Evolutionary conservation across 2,888 invertebrate species (phyloP).

Genomic region (Diarsia dahlii): DNA sequence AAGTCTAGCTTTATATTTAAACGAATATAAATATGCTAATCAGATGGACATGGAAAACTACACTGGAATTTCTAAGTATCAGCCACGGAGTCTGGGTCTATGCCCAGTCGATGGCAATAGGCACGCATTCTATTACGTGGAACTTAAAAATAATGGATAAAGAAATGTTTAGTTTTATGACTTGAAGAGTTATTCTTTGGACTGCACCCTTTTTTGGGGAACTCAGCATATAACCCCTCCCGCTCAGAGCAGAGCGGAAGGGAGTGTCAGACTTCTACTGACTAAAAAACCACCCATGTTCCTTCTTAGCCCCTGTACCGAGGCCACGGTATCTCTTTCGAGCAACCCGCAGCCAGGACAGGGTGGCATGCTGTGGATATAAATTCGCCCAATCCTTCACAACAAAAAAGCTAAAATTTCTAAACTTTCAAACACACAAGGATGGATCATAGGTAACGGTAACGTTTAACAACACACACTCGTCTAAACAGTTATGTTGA

Average conservation of each 20-base stretch:
- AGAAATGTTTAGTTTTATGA: not conserved
- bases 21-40: not conserved
- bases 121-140: not conserved
- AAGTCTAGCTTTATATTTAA: not conserved
- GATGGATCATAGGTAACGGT: constrained; percentile 47
- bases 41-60: not conserved
- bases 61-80: not conserved
- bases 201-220: too few species aligned
- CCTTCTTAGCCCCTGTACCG: too few species aligned
- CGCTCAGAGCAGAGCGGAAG: too few species aligned
- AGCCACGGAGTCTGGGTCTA: not conserved
- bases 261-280: too few species aligned
- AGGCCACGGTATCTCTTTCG: too few species aligned
- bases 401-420: constrained; percentile 19
- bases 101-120: not conserved
- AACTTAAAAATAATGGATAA: not conserved
- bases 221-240: too few species aligned
- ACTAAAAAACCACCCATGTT: too few species aligned
- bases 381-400: not conserved
- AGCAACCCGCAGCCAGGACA: too few species aligned
- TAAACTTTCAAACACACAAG: constrained; percentile 13
- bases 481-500: constrained; percentile 51
- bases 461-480: constrained; percentile 19
- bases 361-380: not conserved
- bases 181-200: not conserved